A percentile compares a stretch with the other conserved stretches of the same genome.
phyloP scores from a whole-genome alignment of 64 coral and sea anemone genomes.

The Montipora sp. region DNA sequence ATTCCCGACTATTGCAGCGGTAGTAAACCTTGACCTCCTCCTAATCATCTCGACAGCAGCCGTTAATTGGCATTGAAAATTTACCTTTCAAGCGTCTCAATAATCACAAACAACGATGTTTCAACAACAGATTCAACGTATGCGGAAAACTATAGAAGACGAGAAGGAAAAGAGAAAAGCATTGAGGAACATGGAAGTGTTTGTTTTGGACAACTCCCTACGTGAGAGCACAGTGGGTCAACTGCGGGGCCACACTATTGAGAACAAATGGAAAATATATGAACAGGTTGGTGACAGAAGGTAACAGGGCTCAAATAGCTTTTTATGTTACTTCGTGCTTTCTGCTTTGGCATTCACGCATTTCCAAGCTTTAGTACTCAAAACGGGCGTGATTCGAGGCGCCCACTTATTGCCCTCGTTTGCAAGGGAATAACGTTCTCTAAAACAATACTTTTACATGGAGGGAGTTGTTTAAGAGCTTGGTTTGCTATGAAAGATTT shows the following conservation, averaged over 20 bases:
- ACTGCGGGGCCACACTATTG: slow-evolving; percentile 47
- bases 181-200: slow-evolving; percentile 38
- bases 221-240: slow-evolving; percentile 74
- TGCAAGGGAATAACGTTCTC: too few relatives aligned
- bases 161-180: slow-evolving; percentile 12
- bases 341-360: too few relatives aligned
- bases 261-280: slow-evolving; percentile 67
- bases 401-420: too few relatives aligned
- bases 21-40: neutral
- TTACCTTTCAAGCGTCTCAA: neutral
- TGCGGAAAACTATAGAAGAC: neutral
- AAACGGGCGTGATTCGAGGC: too few relatives aligned
- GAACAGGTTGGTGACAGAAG: neutral
- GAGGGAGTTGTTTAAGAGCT: too few relatives aligned
- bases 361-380: too few relatives aligned
- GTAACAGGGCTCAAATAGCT: too few relatives aligned
- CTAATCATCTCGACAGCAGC: neutral
- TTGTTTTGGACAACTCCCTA: slow-evolving; percentile 78
- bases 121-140: neutral
- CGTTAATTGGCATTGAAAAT: neutral
- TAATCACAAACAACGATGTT: neutral
- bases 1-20: too few relatives aligned
- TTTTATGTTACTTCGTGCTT: too few relatives aligned
- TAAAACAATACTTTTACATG: too few relatives aligned
- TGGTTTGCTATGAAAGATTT: too few relatives aligned